phyloP scores from a whole-genome alignment of 2,113 vertebrate genomes.

The Machaerirhynchus nigripectus region DNA sequence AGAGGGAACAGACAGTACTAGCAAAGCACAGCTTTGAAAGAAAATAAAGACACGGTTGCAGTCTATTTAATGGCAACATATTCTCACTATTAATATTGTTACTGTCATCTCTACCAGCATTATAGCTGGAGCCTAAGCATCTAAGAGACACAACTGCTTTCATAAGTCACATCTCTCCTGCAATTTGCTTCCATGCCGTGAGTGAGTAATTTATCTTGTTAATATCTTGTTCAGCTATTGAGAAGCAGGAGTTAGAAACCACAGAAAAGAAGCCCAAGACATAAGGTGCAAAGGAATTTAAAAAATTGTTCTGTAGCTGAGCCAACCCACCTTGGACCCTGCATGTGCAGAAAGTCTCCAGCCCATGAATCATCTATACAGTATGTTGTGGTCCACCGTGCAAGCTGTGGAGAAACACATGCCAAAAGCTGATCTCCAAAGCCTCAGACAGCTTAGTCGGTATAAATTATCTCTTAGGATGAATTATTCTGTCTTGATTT shows the following conservation, averaged over 20 bases:
- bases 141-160: neutral
- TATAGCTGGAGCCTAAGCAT: neutral
- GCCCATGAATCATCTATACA: conserved; percentile 19
- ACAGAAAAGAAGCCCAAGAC: neutral
- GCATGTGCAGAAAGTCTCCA: neutral
- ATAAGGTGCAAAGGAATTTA: conserved; percentile 8
- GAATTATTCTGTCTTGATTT: conserved; percentile 46
- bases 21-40: neutral
- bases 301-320: neutral
- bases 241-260: neutral
- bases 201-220: neutral
- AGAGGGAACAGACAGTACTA: neutral
- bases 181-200: neutral
- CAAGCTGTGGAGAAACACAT: neutral
- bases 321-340: neutral
- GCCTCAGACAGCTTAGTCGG: conserved; percentile 12
- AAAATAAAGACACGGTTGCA: neutral
- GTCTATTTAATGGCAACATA: neutral
- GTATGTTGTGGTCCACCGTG: neutral
- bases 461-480: conserved; percentile 49
- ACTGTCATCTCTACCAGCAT: neutral
- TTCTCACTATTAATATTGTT: neutral
- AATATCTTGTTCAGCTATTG: conserved; percentile 4
- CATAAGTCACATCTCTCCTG: neutral
- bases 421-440: conserved; percentile 29